phyloP scores from a whole-genome alignment of 2,888 invertebrate genomes.

The Cepaea hortensis region DNA sequence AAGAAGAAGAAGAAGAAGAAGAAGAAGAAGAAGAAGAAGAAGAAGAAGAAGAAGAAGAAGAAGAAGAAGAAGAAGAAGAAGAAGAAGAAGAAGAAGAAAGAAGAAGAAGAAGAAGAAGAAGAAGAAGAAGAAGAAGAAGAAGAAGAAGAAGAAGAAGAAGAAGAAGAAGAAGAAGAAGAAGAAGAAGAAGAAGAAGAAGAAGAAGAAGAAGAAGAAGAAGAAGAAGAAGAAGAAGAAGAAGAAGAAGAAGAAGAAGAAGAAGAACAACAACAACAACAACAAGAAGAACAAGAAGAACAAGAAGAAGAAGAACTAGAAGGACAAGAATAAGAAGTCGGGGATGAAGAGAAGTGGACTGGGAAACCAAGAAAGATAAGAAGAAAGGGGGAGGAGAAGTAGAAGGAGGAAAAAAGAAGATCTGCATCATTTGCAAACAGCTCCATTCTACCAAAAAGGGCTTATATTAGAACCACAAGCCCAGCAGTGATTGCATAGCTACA shows the following conservation, averaged over 20 bases:
- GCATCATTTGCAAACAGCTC: too few relatives aligned
- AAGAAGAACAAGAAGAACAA: not conserved
- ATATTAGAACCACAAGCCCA: too few relatives aligned
- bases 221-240: not conserved
- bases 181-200: not conserved
- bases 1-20: not conserved
- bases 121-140: not conserved
- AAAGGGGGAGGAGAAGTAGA: not conserved
- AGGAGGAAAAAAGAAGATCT: not conserved
- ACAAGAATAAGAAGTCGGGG: not conserved
- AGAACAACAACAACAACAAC: not conserved
- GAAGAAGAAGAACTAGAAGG: too few relatives aligned
- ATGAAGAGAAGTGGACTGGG: not conserved
- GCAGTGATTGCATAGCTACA: too few relatives aligned
- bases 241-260: not conserved
- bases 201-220: not conserved
- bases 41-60: too few relatives aligned
- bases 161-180: not conserved
- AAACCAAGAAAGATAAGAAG: not conserved
- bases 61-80: too few relatives aligned
- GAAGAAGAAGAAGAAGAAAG: too few relatives aligned
- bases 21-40: not conserved
- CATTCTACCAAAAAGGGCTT: too few relatives aligned
- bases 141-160: not conserved
- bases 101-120: not conserved